phyloP scores from a whole-genome alignment of 2,888 invertebrate species.

The Morpho deidamia region DNA sequence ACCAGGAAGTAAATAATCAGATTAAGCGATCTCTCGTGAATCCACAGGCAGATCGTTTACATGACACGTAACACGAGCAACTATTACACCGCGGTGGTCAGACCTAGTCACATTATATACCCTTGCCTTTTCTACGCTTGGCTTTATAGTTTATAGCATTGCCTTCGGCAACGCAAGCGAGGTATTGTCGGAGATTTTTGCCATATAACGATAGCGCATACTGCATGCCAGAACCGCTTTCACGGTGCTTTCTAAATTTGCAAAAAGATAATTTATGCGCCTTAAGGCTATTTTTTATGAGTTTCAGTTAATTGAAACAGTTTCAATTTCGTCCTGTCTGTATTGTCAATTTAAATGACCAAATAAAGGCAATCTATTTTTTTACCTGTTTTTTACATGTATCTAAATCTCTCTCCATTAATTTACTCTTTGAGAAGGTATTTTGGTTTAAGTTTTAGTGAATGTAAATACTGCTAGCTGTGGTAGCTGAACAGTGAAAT shows the following conservation, averaged over 20 bases:
- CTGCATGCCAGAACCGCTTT: constrained; percentile 50
- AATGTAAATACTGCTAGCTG: too few species aligned
- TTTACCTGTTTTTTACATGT: background rate
- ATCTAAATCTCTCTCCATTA: background rate
- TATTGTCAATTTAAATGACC: background rate
- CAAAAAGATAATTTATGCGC: constrained; percentile 46
- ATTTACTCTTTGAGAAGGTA: too few species aligned
- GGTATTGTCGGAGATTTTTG: constrained; percentile 56
- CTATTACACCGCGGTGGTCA: constrained; percentile 13
- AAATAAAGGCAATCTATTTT: background rate
- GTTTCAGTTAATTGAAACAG: background rate
- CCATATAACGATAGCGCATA: constrained; percentile 53
- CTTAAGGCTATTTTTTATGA: constrained; percentile 19
- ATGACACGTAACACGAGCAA: constrained; percentile 16
- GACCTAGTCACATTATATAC: constrained; percentile 17
- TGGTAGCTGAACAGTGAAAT: too few species aligned
- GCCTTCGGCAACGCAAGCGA: constrained; percentile 40
- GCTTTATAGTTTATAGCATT: constrained; percentile 21
- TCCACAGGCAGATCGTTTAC: constrained; percentile 19
- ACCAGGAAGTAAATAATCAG: constrained; percentile 12
- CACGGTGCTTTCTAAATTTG: constrained; percentile 61
- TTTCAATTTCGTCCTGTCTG: background rate
- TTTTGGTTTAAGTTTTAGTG: too few species aligned
- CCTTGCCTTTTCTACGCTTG: constrained; percentile 16
- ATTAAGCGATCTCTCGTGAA: constrained; percentile 13